A percentile compares a stretch with the other conserved stretches of the same genome.
Evolutionary conservation across 2,797 vertebrate genomes (phyloP).

Genomic region (Forpus xanthops): DNA sequence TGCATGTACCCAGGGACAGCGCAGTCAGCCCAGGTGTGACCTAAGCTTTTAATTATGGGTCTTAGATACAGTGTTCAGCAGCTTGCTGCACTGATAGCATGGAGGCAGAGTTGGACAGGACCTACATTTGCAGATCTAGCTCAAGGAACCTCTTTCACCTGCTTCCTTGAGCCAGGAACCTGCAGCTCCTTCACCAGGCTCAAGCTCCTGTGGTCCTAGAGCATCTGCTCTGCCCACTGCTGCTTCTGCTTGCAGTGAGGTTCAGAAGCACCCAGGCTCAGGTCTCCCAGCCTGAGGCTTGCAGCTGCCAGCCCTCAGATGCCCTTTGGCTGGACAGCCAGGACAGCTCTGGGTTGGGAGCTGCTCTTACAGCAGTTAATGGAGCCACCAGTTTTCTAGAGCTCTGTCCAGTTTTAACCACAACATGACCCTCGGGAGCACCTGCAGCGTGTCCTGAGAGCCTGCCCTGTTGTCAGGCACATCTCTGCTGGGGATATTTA

Average conservation of each 20-base stretch:
- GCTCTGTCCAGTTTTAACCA: neutral
- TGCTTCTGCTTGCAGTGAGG: neutral
- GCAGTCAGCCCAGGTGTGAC: neutral
- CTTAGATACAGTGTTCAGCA: neutral
- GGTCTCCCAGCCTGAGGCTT: neutral
- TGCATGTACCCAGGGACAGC: neutral
- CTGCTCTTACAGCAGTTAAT: neutral
- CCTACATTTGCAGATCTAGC: neutral
- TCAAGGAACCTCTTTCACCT: neutral
- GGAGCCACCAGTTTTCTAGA: neutral
- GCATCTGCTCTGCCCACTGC: rapidly evolving
- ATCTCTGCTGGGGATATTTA: neutral
- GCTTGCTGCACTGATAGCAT: neutral
- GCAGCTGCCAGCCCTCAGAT: neutral
- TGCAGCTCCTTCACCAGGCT: neutral
- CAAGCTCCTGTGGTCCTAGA: neutral
- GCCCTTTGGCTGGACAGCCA: neutral
- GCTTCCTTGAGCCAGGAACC: neutral
- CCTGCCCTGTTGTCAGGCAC: neutral
- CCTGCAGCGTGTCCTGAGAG: neutral
- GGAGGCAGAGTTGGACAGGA: neutral
- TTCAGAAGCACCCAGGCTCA: neutral
- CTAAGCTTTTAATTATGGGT: neutral
- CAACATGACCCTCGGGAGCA: neutral
- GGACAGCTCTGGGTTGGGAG: neutral